Base-by-base conservation (phyloP, 92 coral and sea anemone species). In the Zoanthus sansibaricus region DNA sequence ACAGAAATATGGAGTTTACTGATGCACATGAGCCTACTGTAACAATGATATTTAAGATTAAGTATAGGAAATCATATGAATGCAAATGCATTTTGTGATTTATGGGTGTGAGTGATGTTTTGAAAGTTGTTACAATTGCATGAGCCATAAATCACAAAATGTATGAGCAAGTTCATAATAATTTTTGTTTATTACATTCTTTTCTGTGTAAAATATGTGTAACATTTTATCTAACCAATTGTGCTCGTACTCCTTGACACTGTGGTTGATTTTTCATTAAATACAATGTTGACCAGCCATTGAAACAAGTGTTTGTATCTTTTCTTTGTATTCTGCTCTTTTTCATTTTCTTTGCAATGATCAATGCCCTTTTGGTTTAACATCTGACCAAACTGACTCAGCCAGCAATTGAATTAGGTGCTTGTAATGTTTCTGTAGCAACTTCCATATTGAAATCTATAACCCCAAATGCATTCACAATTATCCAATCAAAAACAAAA, bases 211-310 rank as follows among this genome's bases (percentile, higher is more conserved):
- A 21, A 67, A 67, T 67, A 66, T 67, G 18, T 67, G 42, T 67
- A 67, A 67, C 72, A 67, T 67, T 67, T 67, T 67, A 67, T 67
- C 72, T 67, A 67, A 67, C 72, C 72, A 67, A 67, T 67, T 32
- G 21, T 67, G 72, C 72, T 67, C 72, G 21, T 67, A 64, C 18
- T 67, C 32, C 9, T 67, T 67, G 72, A 67, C 18, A 0, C 20
- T 67, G 18, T 30, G 32, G 72, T 67, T 67, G 72, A 67, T 67
- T 67, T 67, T 67, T 67, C 42, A 67, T 67, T 58, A 58, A 58
- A 58, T 58, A 58, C 64, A 58, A 58, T 58, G 64, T 58, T 58
- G 64, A n/a, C 64, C 64, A 58, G 64, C 64, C 64, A 58, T 58
- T 58, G 64, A 58, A 58, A 0, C 64, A 58, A 58, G 64, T 58